A percentile compares a stretch with the other conserved stretches of the same genome.
Evolutionary conservation across 2,113 vertebrate species (phyloP).

Genomic region (Trogon surrucura): DNA sequence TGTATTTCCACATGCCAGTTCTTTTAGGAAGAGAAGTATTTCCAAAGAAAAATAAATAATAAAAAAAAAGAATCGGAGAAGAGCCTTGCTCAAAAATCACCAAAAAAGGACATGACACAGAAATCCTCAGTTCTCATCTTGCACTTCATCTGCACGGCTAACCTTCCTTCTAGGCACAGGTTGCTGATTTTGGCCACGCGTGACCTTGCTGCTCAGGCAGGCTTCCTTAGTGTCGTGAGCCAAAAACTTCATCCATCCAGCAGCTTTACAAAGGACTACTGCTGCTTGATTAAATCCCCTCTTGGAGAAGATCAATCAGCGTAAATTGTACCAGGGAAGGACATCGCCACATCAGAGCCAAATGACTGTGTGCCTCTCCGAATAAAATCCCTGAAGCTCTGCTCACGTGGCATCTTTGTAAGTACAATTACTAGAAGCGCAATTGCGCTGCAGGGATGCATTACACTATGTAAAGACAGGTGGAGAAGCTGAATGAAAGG

Average conservation of each 20-base stretch:
- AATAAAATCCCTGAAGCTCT: neutral
- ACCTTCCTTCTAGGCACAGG: neutral
- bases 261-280: neutral
- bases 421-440: neutral
- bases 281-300: neutral
- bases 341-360: neutral
- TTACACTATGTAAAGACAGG: neutral
- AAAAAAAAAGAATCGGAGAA: neutral
- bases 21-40: neutral
- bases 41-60: neutral
- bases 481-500: neutral
- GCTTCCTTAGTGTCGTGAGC: neutral
- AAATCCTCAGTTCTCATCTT: neutral
- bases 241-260: neutral
- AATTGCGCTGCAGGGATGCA: neutral
- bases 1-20: neutral
- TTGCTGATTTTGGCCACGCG: neutral
- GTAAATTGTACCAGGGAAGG: neutral
- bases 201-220: neutral
- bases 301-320: neutral
- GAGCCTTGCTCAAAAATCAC: neutral
- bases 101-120: neutral
- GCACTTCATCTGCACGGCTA: neutral
- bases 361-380: fast-evolving
- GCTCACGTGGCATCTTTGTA: neutral